phyloP scores from a whole-genome alignment of 2,888 invertebrate genomes.

The Apotomis turbidana region DNA sequence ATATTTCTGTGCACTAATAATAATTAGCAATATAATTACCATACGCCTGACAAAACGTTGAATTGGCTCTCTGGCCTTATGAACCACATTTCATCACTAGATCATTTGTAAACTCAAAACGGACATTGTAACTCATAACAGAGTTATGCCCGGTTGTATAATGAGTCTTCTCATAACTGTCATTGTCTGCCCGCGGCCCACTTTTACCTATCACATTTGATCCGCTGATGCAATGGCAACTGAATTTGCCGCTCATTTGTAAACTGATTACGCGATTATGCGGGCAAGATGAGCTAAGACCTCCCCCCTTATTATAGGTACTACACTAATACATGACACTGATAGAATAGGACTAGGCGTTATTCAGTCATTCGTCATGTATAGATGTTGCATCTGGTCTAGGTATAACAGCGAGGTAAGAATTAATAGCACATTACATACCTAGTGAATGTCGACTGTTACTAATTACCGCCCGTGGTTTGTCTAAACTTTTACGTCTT shows the following conservation, averaged over 20 bases:
- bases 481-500: too few relatives aligned
- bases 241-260: background rate
- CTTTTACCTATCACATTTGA: slow-evolving; percentile 7
- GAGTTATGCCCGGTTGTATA: background rate
- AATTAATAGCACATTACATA: too few relatives aligned
- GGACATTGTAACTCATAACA: slow-evolving; percentile 1
- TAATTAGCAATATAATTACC: too few relatives aligned
- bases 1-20: too few relatives aligned
- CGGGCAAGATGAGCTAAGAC: slow-evolving; percentile 1
- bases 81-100: too few relatives aligned
- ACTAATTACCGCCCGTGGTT: too few relatives aligned
- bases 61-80: too few relatives aligned
- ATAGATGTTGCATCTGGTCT: too few relatives aligned
- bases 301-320: background rate
- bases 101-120: background rate
- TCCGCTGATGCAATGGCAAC: slow-evolving; percentile 2
- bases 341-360: background rate
- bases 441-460: too few relatives aligned
- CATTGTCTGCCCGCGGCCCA: background rate
- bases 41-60: too few relatives aligned
- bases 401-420: too few relatives aligned
- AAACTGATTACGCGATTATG: slow-evolving; percentile 2
- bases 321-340: background rate
- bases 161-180: slow-evolving; percentile 6
- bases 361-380: background rate